Base-by-base conservation (phyloP, 2,888 invertebrate genomes). In the Seladonia tumulorum region DNA sequence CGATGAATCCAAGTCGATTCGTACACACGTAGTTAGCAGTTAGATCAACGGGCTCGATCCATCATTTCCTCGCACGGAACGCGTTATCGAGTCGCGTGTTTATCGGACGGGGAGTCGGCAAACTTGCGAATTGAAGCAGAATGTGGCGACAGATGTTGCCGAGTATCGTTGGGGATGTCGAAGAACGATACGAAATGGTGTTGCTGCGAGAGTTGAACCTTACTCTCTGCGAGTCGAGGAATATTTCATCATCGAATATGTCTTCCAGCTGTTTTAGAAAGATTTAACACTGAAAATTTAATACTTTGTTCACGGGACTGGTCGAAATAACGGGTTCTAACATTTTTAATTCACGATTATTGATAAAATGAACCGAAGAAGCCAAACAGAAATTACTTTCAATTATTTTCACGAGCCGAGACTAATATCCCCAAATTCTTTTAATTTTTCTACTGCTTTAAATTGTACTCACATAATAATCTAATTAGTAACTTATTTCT, bases 141-240 rank as follows among this genome's bases (percentile, higher is more conserved):
- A 42, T 42, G 70, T 5, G 25, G 16, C 71, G 71, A 14, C 45
- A 71, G 45, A 71, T 45, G 70, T 70, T 71, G 7, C 29, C 16
- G 16, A 16, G 29, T 29, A 63, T 53, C 63, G 63, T 63, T 63
- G 35, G 22, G 18, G 35, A 66, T 18, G 66, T 35, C 66, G 66
- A 66, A 22, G 66, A 66, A 35, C 66, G 22, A 66, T 35, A 35
- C 22, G 29, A 29, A 66, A 35, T 18, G 66, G 63, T 29, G 8
- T 63, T 63, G 63, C 29, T 63, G 18, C 18, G 63, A 66, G 66
- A 66, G 66, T 35, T 66, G 66, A 66, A 29, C 35, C 35, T 66
- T 66, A 53, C 53, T n/a, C n/a, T n/a, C 53, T 53, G 42, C 8
- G 42, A 42, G 8, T 42, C 53, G 53, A 53, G 53, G 0, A 53